Evolutionary conservation across 1,140 invertebrate species (phyloP).

Genomic region (Venturia canescens): DNA sequence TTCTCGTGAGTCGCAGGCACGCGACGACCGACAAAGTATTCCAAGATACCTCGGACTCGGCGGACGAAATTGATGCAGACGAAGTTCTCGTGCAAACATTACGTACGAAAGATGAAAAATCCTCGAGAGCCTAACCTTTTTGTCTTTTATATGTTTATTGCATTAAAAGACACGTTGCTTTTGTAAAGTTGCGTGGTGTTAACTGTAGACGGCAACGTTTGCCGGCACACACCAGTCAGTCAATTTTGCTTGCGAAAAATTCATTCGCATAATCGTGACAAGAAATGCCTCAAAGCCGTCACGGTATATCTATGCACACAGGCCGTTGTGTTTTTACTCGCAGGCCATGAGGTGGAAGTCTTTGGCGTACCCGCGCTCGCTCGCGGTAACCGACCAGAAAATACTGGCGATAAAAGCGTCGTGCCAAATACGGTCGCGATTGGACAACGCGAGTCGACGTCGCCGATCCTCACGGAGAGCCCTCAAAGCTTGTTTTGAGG

Average conservation of each 20-base stretch:
- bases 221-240: conserved; percentile 10
- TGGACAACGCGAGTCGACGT: neutral
- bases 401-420: conserved; percentile 41
- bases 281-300: conserved; percentile 5
- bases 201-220: conserved; percentile 5
- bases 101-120: no score
- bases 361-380: conserved; percentile 18
- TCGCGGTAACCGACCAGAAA: conserved; percentile 35
- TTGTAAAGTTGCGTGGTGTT: neutral
- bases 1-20: no score
- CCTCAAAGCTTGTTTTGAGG: conserved; percentile 56
- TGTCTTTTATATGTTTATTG: neutral
- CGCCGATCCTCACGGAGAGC: conserved; percentile 49
- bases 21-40: no score
- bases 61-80: no score
- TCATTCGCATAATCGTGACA: neutral
- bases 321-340: conserved; percentile 22
- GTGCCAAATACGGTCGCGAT: conserved; percentile 38
- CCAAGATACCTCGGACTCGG: no score
- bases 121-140: neutral
- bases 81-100: no score
- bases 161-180: neutral
- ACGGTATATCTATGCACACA: conserved; percentile 35
- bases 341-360: conserved; percentile 28
- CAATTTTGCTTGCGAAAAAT: conserved; percentile 17